Evolutionary conservation across 1,140 invertebrate species (phyloP).

Genomic region (Scylla paramamosain): DNA sequence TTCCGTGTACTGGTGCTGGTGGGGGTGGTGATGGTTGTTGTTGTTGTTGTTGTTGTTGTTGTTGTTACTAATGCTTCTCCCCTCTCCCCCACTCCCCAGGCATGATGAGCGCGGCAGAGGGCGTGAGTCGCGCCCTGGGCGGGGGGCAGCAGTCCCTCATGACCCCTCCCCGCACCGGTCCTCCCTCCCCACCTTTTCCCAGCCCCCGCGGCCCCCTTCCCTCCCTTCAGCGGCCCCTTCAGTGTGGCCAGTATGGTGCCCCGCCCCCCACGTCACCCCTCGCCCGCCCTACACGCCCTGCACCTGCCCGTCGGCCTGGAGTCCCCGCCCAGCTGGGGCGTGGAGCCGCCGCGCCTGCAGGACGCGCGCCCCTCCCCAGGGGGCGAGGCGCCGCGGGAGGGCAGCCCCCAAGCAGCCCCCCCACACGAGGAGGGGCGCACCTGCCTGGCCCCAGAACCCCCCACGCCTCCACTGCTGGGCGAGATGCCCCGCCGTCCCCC

Average conservation of each 20-base stretch:
- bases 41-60: too few relatives aligned
- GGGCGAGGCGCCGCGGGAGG: neutral
- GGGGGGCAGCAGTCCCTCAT: conserved; percentile 56
- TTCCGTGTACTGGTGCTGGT: neutral
- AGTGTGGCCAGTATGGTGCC: conserved; percentile 65
- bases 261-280: neutral
- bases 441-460: neutral
- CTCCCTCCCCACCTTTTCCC: conserved; percentile 42
- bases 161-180: conserved; percentile 48
- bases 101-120: conserved; percentile 69
- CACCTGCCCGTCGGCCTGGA: conserved; percentile 24
- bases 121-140: conserved; percentile 58
- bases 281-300: conserved; percentile 2
- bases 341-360: neutral
- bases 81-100: conserved; percentile 10
- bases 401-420: neutral
- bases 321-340: neutral
- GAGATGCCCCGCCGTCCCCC: neutral
- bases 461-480: neutral
- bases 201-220: conserved; percentile 45
- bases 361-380: neutral
- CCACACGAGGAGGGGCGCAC: conserved; percentile 15
- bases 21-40: neutral
- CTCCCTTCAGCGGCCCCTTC: conserved; percentile 65
- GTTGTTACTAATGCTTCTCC: too few relatives aligned